Conservation (phyloP, 2,797 vertebrate species). For the Labroides dimidiatus region DNA sequence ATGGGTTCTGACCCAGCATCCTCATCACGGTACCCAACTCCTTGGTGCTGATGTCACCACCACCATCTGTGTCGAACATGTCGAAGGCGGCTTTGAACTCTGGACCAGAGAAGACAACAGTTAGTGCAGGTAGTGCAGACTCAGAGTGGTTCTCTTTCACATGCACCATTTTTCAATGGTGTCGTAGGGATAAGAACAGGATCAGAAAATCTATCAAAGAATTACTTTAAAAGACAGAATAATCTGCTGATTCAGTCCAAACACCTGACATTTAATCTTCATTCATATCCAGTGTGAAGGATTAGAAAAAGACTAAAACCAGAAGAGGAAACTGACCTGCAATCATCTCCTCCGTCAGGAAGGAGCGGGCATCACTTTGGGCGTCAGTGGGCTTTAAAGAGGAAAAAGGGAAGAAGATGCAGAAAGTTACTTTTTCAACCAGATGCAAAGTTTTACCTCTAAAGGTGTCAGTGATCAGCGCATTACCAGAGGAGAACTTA, state of each 20-base stretch:
- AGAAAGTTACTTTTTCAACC: neutral
- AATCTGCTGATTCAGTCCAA: too few relatives aligned
- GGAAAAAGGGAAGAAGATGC: neutral
- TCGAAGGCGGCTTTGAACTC: conserved; percentile 99
- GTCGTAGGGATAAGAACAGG: too few relatives aligned
- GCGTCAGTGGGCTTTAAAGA: conserved; percentile 91
- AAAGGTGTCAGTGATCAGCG: too few relatives aligned
- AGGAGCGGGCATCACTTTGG: conserved; percentile 95
- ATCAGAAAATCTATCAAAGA: too few relatives aligned
- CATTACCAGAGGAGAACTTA: neutral
- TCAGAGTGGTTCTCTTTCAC: too few relatives aligned
- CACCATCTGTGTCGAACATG: conserved; percentile 98
- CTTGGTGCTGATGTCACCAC: conserved; percentile 99
- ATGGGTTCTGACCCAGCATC: conserved; percentile 98
- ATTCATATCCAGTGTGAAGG: too few relatives aligned
- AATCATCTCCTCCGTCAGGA: conserved; percentile 98
- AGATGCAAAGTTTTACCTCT: neutral
- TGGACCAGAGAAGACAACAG: conserved; percentile 54
- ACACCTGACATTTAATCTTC: too few relatives aligned
- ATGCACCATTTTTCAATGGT: too few relatives aligned
- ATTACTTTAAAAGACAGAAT: too few relatives aligned
- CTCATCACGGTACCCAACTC: conserved; percentile 98
- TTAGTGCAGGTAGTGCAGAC: neutral
- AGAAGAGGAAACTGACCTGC: conserved; percentile 82
- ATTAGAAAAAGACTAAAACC: too few relatives aligned